A percentile compares a stretch with the other conserved stretches of the same genome.
These are phyloP conservation scores for Sipunculus nudus DNA, from an alignment of 2,888 invertebrate species.

Conservation along the genomic window DNA sequence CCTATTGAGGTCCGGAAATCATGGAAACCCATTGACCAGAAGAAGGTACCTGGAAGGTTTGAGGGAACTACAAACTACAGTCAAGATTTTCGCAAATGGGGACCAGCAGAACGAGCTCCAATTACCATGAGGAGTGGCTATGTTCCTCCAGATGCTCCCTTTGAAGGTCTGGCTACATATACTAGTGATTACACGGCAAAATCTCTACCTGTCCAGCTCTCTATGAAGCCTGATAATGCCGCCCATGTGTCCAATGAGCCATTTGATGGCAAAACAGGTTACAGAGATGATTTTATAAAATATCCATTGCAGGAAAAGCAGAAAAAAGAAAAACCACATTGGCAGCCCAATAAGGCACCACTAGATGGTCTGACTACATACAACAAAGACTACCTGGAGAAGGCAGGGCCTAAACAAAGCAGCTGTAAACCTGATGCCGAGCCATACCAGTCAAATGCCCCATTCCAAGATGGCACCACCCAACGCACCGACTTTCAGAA, in stretches of 20 bases:
- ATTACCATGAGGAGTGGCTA: slow-evolving; percentile 20
- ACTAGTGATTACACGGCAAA: slow-evolving; percentile 56
- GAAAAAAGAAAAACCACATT: slow-evolving; percentile 49
- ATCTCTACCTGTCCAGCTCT: slow-evolving; percentile 47
- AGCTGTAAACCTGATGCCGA: too few relatives aligned
- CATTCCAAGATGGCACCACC: too few relatives aligned
- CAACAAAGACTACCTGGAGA: slow-evolving; percentile 56
- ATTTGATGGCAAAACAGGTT: slow-evolving; percentile 61
- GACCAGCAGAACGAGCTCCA: slow-evolving; percentile 45
- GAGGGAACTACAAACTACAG: slow-evolving; percentile 46
- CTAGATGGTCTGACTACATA: slow-evolving; percentile 61
- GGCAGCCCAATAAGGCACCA: slow-evolving; percentile 50
- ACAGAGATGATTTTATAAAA: slow-evolving; percentile 58
- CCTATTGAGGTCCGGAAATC: slow-evolving; percentile 45
- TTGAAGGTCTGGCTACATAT: slow-evolving; percentile 63
- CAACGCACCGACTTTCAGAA: too few relatives aligned
- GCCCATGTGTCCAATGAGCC: slow-evolving; percentile 56
- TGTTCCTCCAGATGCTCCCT: slow-evolving; percentile 52
- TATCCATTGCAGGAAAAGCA: slow-evolving; percentile 56
- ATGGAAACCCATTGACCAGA: slow-evolving; percentile 18
- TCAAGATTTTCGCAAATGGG: slow-evolving; percentile 47
- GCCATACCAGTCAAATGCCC: too few relatives aligned
- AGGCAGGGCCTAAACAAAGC: too few relatives aligned
- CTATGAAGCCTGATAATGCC: slow-evolving; percentile 57
- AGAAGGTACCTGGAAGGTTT: slow-evolving; percentile 31